phyloP scores from a whole-genome alignment of 2,113 vertebrate species.

The Aegotheles bennettii region DNA sequence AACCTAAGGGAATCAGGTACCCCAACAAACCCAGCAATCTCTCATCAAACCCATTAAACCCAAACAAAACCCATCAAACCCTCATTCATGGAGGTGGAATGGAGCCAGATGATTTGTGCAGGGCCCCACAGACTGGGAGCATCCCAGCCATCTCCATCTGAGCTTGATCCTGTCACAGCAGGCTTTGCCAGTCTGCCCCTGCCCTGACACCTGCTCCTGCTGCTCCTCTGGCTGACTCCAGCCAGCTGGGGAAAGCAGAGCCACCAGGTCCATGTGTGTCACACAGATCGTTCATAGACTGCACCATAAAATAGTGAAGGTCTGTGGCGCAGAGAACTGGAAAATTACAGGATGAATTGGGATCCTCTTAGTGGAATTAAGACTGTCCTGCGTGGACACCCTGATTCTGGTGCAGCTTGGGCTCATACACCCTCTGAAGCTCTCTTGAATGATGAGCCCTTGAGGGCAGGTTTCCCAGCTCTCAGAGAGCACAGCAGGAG shows the following conservation, averaged over 20 bases:
- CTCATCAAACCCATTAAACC: too few species aligned
- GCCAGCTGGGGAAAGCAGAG: background rate
- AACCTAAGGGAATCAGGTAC: background rate
- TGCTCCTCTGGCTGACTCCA: background rate
- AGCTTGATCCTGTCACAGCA: background rate
- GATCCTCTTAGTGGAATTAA: background rate
- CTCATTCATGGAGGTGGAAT: background rate
- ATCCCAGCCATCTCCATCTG: background rate
- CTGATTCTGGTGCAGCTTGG: background rate
- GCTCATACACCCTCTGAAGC: background rate
- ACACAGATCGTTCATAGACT: rapidly evolving
- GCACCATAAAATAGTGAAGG: background rate
- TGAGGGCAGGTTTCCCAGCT: background rate
- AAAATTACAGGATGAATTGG: background rate
- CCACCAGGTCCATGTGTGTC: background rate
- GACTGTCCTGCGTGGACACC: background rate
- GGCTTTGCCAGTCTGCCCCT: background rate
- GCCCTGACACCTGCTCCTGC: background rate
- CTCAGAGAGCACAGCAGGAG: background rate
- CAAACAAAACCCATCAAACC: too few species aligned
- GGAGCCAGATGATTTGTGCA: background rate
- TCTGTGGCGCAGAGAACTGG: background rate
- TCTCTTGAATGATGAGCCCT: background rate
- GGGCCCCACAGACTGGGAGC: background rate
- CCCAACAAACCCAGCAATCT: background rate